phyloP scores from a whole-genome alignment of 2,797 vertebrate species.

The Sternarchorhynchus goeldii region DNA sequence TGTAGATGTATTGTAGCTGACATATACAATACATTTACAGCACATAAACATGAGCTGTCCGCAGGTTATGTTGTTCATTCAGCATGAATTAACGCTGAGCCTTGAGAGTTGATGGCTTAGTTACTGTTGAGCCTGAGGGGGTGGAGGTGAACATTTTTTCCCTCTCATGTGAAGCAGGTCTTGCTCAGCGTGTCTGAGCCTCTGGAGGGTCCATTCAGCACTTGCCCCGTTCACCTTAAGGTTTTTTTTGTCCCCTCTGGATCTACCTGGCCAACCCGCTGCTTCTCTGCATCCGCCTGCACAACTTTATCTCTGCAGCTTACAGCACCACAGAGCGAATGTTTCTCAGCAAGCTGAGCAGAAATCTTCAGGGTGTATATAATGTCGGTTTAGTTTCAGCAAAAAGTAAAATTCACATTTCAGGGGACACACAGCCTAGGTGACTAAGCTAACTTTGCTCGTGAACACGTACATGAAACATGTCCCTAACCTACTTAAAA shows the following conservation, averaged over 20 bases:
- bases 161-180: constrained; percentile 7
- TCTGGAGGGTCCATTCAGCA: constrained; percentile 12
- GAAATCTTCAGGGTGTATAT: not conserved
- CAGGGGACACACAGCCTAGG: too few relatives aligned
- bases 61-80: constrained; percentile 8
- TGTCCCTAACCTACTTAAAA: not conserved
- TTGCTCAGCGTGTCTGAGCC: constrained; percentile 19
- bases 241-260: constrained; percentile 10
- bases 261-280: constrained; percentile 32
- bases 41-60: not conserved
- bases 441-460: not conserved
- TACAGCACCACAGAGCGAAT: not conserved
- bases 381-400: not conserved
- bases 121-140: not conserved
- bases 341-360: not conserved
- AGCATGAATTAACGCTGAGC: not conserved
- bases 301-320: constrained; percentile 10
- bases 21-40: not conserved
- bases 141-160: not conserved
- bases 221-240: not conserved
- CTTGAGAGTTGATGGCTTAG: not conserved
- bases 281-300: constrained; percentile 38
- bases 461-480: not conserved
- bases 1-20: not conserved
- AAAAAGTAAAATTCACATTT: not conserved